Percentiles rank a stretch among this genome's conserved stretches.
phyloP scores from a whole-genome alignment of 2,113 vertebrate genomes.

The Globicephala melas region DNA sequence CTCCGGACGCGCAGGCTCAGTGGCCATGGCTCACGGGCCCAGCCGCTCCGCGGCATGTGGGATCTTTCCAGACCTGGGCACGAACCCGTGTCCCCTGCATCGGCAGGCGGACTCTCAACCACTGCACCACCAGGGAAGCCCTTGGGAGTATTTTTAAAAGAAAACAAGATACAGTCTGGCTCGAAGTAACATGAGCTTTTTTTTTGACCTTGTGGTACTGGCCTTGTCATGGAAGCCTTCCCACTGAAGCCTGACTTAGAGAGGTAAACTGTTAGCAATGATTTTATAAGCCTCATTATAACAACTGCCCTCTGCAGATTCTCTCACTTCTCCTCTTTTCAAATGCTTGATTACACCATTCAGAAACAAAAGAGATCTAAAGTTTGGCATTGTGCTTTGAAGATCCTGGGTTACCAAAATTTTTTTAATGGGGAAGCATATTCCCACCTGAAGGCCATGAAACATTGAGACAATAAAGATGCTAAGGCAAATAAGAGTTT shows the following conservation, averaged over 20 bases:
- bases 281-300: background rate
- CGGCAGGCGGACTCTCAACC: too few species aligned
- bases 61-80: too few species aligned
- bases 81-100: background rate
- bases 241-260: background rate
- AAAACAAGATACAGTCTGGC: background rate
- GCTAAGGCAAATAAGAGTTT: background rate
- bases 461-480: background rate
- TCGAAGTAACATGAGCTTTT: background rate
- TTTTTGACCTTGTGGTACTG: background rate
- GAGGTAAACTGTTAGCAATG: background rate
- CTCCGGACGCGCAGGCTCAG: too few species aligned
- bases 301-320: background rate
- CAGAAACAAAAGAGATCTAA: background rate
- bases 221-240: background rate
- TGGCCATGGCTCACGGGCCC: too few species aligned
- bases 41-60: too few species aligned
- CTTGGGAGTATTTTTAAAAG: background rate
- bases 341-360: background rate
- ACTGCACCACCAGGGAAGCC: too few species aligned
- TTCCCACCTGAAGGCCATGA: background rate
- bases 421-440: background rate
- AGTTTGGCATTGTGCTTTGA: background rate
- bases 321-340: background rate
- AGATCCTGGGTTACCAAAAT: background rate